A percentile compares a stretch with the other conserved stretches of the same genome.
Evolutionary conservation across 1,140 invertebrate genomes (phyloP).

Genomic region (Drosophila tropicalis): DNA sequence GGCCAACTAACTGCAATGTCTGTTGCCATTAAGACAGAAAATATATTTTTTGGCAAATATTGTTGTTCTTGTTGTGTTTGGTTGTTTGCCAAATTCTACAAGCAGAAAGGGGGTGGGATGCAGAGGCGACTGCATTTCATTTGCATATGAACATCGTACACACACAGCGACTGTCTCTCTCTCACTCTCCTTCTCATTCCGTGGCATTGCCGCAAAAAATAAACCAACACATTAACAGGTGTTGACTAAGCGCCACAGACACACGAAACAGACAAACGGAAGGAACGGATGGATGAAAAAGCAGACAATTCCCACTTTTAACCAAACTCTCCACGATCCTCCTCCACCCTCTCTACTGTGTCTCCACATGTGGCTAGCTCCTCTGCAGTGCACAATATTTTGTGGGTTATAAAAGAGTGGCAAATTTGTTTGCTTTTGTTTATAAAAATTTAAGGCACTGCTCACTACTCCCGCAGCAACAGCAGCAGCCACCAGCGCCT

Average conservation of each 20-base stretch:
- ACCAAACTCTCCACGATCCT: too few relatives aligned
- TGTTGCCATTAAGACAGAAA: slow-evolving; percentile 35
- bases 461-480: not conserved
- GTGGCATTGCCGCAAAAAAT: slow-evolving; percentile 38
- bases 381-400: slow-evolving; percentile 26
- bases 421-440: slow-evolving; percentile 75
- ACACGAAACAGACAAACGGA: not conserved
- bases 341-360: not conserved
- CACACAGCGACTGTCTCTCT: slow-evolving; percentile 9
- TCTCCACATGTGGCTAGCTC: slow-evolving; percentile 11
- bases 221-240: slow-evolving; percentile 73
- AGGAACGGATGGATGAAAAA: slow-evolving; percentile 4
- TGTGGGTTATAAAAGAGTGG: slow-evolving; percentile 34
- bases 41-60: slow-evolving; percentile 44
- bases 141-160: slow-evolving; percentile 62
- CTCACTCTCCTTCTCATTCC: too few relatives aligned
- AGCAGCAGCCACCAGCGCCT: not conserved
- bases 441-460: slow-evolving; percentile 74
- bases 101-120: slow-evolving; percentile 14
- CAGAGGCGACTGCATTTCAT: slow-evolving; percentile 59
- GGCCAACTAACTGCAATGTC: slow-evolving; percentile 31
- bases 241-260: slow-evolving; percentile 68
- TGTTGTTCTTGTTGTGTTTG: slow-evolving; percentile 43
- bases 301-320: slow-evolving; percentile 25
- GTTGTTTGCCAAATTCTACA: slow-evolving; percentile 62